These are phyloP conservation scores for Spatula clypeata DNA, from an alignment of 2,797 vertebrate genomes.

Conservation along the genomic window DNA sequence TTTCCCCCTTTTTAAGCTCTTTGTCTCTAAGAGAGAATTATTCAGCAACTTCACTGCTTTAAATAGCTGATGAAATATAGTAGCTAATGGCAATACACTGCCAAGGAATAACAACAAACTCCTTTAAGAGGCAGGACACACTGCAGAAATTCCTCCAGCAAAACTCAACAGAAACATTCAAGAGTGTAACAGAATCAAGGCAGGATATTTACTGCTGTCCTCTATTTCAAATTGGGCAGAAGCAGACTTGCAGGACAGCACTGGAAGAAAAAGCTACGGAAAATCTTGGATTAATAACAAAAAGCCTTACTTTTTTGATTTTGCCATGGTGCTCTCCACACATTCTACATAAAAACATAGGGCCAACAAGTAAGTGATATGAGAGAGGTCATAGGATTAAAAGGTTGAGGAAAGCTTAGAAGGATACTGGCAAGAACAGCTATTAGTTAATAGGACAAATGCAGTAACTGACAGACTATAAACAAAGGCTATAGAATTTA, in stretches of 20 bases:
- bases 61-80: background rate
- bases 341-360: background rate
- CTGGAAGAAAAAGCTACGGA: background rate
- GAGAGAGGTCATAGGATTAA: background rate
- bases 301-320: background rate
- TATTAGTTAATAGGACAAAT: background rate
- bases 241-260: background rate
- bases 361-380: background rate
- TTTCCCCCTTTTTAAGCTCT: background rate
- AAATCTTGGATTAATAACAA: background rate
- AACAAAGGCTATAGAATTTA: background rate
- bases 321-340: background rate
- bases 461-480: background rate
- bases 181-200: background rate
- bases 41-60: background rate
- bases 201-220: background rate
- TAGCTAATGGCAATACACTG: background rate
- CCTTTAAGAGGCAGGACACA: rapidly evolving
- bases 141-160: background rate
- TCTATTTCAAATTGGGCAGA: background rate
- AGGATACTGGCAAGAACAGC: background rate
- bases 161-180: background rate
- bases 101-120: background rate
- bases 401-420: background rate
- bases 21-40: background rate